A percentile compares a stretch with the other conserved stretches of the same genome.
Evolutionary conservation across 2,888 invertebrate genomes (phyloP).

Genomic region (Brenthis ino): DNA sequence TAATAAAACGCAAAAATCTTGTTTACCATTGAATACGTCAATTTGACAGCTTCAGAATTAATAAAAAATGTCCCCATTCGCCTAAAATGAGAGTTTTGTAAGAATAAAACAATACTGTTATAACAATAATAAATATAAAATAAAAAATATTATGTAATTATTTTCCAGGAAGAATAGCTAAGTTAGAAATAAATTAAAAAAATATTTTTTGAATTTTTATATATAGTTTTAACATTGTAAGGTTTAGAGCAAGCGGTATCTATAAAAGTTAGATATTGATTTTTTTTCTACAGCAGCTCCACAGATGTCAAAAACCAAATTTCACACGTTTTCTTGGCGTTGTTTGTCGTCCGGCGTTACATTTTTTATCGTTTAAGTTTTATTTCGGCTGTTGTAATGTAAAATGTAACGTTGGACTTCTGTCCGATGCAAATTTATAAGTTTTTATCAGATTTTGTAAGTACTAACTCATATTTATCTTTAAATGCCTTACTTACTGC

Average conservation of each 20-base stretch:
- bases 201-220: neutral
- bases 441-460: constrained; percentile 62
- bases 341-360: constrained; percentile 76
- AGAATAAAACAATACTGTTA: neutral
- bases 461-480: constrained; percentile 46
- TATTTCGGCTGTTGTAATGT: constrained; percentile 64
- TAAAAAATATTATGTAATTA: no score
- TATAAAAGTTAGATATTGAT: constrained; percentile 35
- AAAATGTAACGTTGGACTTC: constrained; percentile 67
- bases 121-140: no score
- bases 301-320: constrained; percentile 58
- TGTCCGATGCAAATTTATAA: constrained; percentile 57
- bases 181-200: no score
- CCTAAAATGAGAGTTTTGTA: neutral
- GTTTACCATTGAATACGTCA: constrained; percentile 31
- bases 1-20: constrained; percentile 21
- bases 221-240: neutral
- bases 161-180: no score
- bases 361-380: constrained; percentile 68
- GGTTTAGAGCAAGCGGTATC: neutral
- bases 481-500: constrained; percentile 1
- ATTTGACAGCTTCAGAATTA: constrained; percentile 23
- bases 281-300: constrained; percentile 36
- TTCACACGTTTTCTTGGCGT: constrained; percentile 80
- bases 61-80: neutral